Evolutionary conservation across 2,113 vertebrate genomes (phyloP).

Genomic region (Forbesichthys agassizii): DNA sequence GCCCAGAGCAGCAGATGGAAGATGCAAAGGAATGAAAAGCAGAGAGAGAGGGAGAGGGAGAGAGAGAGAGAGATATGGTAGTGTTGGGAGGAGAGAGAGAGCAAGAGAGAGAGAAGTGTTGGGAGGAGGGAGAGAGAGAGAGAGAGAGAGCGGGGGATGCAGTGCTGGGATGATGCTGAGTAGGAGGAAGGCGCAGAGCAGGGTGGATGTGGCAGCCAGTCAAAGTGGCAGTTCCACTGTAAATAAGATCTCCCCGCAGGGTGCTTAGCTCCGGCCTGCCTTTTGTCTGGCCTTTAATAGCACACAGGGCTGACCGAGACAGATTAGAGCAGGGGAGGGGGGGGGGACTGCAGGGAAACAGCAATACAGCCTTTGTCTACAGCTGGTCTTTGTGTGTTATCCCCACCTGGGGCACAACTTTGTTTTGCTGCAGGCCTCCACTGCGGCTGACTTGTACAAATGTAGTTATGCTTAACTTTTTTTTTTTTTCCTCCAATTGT

Average conservation of each 20-base stretch:
- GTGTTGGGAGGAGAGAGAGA: constrained; percentile 31
- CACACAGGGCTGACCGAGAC: constrained; percentile 69
- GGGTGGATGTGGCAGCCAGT: constrained; percentile 63
- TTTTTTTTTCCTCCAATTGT: constrained; percentile 19
- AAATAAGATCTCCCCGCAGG: constrained; percentile 77
- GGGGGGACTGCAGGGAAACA: constrained; percentile 58
- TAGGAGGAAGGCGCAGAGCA: constrained; percentile 54
- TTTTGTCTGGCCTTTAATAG: constrained; percentile 72
- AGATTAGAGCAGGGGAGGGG: constrained; percentile 58
- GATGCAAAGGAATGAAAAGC: neutral
- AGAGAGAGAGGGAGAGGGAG: neutral
- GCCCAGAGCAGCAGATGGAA: constrained; percentile 58
- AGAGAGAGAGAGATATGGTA: neutral
- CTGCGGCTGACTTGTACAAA: constrained; percentile 48
- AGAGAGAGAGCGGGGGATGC: constrained; percentile 16
- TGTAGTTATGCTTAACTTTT: constrained; percentile 9
- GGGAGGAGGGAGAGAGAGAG: constrained; percentile 14
- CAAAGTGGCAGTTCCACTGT: constrained; percentile 73
- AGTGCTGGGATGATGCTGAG: too few species aligned
- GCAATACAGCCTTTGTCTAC: constrained; percentile 66
- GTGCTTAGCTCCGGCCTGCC: constrained; percentile 65
- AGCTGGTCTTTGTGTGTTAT: constrained; percentile 65
- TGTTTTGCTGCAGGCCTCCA: constrained; percentile 51
- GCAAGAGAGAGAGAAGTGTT: constrained; percentile 28
- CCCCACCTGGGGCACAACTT: constrained; percentile 53